These are phyloP conservation scores for Hemicentrotus pulcherrimus DNA, from an alignment of 35 echinoderm and acorn worm genomes.

Conservation along the genomic window DNA sequence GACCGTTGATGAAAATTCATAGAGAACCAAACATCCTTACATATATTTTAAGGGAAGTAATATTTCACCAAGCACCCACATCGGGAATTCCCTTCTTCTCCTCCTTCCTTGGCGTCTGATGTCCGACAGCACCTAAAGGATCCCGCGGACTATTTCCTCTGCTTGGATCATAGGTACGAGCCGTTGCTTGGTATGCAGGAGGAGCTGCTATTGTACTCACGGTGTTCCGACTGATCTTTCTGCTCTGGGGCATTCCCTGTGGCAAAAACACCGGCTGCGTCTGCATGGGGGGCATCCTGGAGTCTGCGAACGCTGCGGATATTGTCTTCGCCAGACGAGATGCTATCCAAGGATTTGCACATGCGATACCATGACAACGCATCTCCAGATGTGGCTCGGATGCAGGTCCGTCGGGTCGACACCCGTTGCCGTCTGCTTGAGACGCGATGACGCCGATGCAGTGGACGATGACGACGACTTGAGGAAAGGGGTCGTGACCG, in stretches of 20 bases:
- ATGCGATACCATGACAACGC: constrained; percentile 41
- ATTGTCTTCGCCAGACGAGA: neutral
- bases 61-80: neutral
- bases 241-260: neutral
- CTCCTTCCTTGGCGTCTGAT: neutral
- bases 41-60: too few relatives aligned
- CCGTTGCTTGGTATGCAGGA: neutral
- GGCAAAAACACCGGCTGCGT: neutral
- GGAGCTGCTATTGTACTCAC: neutral
- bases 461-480: constrained; percentile 24
- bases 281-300: neutral
- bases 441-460: neutral
- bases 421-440: neutral
- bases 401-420: neutral
- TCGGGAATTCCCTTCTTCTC: constrained; percentile 2
- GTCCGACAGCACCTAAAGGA: neutral
- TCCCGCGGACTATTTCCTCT: neutral
- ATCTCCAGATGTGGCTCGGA: neutral
- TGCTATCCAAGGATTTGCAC: neutral
- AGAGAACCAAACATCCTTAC: too few relatives aligned
- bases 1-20: too few relatives aligned
- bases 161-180: neutral
- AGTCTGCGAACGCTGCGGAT: neutral
- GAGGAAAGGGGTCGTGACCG: constrained; percentile 45
- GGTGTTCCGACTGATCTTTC: neutral